Evolutionary conservation across 2,888 invertebrate species (phyloP).

Genomic region (Crematogaster levior): DNA sequence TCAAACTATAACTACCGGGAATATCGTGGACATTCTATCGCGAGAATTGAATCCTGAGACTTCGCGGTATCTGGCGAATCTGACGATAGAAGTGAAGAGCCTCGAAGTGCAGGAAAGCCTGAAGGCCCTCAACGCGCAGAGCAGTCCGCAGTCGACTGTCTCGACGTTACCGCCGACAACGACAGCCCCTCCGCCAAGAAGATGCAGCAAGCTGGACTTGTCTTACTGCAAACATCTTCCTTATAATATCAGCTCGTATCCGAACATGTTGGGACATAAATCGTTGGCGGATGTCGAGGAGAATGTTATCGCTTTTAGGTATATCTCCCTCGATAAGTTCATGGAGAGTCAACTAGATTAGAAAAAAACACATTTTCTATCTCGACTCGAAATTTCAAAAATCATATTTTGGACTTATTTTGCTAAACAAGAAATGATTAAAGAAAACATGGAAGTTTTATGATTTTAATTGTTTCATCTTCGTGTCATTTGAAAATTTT

Average conservation of each 20-base stretch:
- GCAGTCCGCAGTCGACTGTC: constrained; percentile 81
- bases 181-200: constrained; percentile 88
- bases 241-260: constrained; percentile 94
- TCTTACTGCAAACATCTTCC: constrained; percentile 90
- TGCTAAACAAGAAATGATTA: background rate
- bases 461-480: background rate
- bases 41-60: constrained; percentile 89
- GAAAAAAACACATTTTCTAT: background rate
- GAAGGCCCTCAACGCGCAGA: constrained; percentile 83
- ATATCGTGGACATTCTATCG: constrained; percentile 89
- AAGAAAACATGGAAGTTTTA: background rate
- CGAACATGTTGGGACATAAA: constrained; percentile 91
- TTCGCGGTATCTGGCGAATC: constrained; percentile 88
- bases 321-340: background rate
- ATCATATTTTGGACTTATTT: background rate
- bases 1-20: constrained; percentile 89
- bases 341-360: background rate
- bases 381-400: background rate
- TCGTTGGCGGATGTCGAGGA: constrained; percentile 89
- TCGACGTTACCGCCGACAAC: constrained; percentile 84
- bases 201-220: constrained; percentile 90
- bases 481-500: background rate
- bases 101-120: constrained; percentile 88
- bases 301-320: constrained; percentile 92
- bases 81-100: constrained; percentile 89